Evolutionary conservation across 1,140 invertebrate genomes (phyloP).

Genomic region (Drosophila novamexicana): DNA sequence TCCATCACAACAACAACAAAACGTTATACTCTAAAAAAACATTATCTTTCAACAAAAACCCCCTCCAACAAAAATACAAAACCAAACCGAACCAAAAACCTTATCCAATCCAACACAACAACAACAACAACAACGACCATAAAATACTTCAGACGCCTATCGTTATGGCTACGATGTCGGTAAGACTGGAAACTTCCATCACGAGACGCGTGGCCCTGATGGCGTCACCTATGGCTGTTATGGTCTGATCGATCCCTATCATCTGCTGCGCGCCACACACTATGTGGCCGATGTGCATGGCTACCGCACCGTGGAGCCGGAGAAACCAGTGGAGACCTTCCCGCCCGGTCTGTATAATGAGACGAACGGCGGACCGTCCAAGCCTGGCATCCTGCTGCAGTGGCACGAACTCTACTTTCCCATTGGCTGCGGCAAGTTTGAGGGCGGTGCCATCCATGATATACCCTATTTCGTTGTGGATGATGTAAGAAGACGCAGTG

Average conservation of each 20-base stretch:
- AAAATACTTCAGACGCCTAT: slow-evolving; percentile 86
- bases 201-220: slow-evolving; percentile 89
- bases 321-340: slow-evolving; percentile 89
- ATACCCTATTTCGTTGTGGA: slow-evolving; percentile 67
- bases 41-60: slow-evolving; percentile 52
- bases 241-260: slow-evolving; percentile 89
- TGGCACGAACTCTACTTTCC: slow-evolving; percentile 88
- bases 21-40: slow-evolving; percentile 40
- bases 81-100: slow-evolving; percentile 8
- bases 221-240: slow-evolving; percentile 92
- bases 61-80: slow-evolving; percentile 15
- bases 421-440: slow-evolving; percentile 86
- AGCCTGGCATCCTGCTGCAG: slow-evolving; percentile 86
- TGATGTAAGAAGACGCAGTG: slow-evolving; percentile 60
- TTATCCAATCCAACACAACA: slow-evolving; percentile 29
- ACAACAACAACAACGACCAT: slow-evolving; percentile 25
- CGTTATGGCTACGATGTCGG: slow-evolving; percentile 90
- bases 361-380: slow-evolving; percentile 80
- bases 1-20: slow-evolving; percentile 32
- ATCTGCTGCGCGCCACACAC: slow-evolving; percentile 88
- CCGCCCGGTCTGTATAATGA: slow-evolving; percentile 78
- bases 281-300: slow-evolving; percentile 92
- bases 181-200: slow-evolving; percentile 90
- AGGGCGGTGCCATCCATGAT: slow-evolving; percentile 75
- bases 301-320: slow-evolving; percentile 89